Evolutionary conservation across 1,140 invertebrate species (phyloP).

Genomic region (Drosophila repleta): DNA sequence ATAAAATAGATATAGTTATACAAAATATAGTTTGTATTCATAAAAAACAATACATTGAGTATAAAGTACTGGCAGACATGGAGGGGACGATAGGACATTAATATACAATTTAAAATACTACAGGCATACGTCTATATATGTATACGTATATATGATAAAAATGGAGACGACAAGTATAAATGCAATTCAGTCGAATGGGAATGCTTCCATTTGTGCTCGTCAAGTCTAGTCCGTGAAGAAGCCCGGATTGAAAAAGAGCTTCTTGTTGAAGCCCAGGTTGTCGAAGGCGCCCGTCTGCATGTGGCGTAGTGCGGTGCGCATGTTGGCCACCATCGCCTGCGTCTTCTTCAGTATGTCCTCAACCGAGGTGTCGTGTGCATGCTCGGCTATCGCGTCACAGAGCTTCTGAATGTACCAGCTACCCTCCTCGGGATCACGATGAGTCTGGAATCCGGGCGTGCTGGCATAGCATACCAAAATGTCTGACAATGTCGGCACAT

Average conservation of each 20-base stretch:
- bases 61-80: slow-evolving; percentile 27
- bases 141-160: neutral
- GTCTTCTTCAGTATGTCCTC: slow-evolving; percentile 88
- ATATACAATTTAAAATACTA: slow-evolving; percentile 25
- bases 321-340: slow-evolving; percentile 60
- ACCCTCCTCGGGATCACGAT: slow-evolving; percentile 87
- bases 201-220: slow-evolving; percentile 44
- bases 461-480: slow-evolving; percentile 89
- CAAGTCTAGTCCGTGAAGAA: slow-evolving; percentile 28
- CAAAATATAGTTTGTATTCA: slow-evolving; percentile 36
- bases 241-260: slow-evolving; percentile 78
- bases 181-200: slow-evolving; percentile 54
- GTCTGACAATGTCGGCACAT: slow-evolving; percentile 85
- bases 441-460: slow-evolving; percentile 87
- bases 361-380: slow-evolving; percentile 87
- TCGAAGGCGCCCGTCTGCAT: slow-evolving; percentile 63
- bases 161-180: slow-evolving; percentile 35
- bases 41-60: slow-evolving; percentile 29
- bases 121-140: slow-evolving; percentile 12
- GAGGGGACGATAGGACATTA: slow-evolving; percentile 20
- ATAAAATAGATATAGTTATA: slow-evolving; percentile 4
- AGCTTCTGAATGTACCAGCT: slow-evolving; percentile 91
- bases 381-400: slow-evolving; percentile 89
- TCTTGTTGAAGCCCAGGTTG: slow-evolving; percentile 68
- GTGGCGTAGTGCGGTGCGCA: slow-evolving; percentile 16